Conservation (phyloP, 2,888 invertebrate species). For the Agonopterix subpropinquella region DNA sequence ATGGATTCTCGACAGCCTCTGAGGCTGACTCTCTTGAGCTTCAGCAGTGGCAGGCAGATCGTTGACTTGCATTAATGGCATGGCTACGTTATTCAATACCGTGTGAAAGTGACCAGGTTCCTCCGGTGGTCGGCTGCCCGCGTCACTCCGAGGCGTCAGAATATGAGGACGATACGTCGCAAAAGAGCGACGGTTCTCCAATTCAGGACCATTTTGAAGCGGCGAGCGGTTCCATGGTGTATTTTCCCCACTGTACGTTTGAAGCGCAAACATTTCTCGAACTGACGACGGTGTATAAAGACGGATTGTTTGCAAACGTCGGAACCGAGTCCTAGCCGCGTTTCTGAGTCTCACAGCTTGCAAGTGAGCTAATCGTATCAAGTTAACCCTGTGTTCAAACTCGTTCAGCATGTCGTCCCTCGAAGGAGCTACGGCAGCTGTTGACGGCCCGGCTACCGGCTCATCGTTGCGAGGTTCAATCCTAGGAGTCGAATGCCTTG, state of each 20-base stretch:
- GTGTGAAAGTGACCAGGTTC: constrained; percentile 40
- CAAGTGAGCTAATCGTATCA: constrained; percentile 60
- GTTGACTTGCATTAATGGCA: constrained; percentile 78
- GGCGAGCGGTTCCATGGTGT: constrained; percentile 29
- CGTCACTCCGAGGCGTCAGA: constrained; percentile 30
- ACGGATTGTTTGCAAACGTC: constrained; percentile 60
- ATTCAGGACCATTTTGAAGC: constrained; percentile 24
- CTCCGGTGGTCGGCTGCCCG: constrained; percentile 22
- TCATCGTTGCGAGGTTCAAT: constrained; percentile 30
- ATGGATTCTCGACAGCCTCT: constrained; percentile 53
- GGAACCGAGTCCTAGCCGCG: constrained; percentile 52
- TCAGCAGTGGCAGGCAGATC: constrained; percentile 57
- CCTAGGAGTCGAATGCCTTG: constrained; percentile 19
- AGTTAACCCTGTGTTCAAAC: constrained; percentile 53
- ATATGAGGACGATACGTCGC: constrained; percentile 38
- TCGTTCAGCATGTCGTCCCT: constrained; percentile 41
- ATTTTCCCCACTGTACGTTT: constrained; percentile 32
- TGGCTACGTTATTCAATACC: constrained; percentile 47
- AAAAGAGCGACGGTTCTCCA: constrained; percentile 27
- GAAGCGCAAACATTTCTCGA: constrained; percentile 56
- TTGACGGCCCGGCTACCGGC: constrained; percentile 51
- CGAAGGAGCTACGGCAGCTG: constrained; percentile 21
- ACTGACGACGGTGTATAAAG: constrained; percentile 61
- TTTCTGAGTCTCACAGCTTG: constrained; percentile 56
- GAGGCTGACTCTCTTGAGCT: constrained; percentile 30